Evolutionary conservation across 2,797 vertebrate genomes (phyloP).

Genomic region (Oryzias dopingdopingensis): DNA sequence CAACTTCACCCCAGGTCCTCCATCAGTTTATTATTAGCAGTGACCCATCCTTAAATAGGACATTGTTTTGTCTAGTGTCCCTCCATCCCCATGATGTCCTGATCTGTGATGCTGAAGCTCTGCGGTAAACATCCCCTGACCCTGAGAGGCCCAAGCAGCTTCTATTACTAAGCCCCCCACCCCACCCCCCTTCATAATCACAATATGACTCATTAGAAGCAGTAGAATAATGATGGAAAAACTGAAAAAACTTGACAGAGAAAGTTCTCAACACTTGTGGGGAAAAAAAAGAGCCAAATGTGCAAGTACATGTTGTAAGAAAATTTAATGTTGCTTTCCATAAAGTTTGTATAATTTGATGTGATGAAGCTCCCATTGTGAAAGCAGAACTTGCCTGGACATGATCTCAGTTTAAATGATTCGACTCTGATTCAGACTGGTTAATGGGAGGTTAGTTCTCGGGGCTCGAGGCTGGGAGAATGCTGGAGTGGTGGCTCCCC

Average conservation of each 20-base stretch:
- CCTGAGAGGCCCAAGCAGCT: slow-evolving; percentile 25
- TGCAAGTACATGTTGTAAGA: no score
- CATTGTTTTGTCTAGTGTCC: slow-evolving; percentile 70
- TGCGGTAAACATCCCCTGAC: slow-evolving; percentile 73
- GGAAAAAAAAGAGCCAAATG: no score
- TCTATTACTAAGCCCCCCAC: slow-evolving; percentile 27
- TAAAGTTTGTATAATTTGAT: no score
- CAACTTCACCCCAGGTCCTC: slow-evolving; percentile 10
- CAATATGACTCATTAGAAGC: no score
- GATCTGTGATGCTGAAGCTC: slow-evolving; percentile 48
- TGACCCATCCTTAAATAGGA: slow-evolving; percentile 67
- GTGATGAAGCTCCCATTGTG: slow-evolving; percentile 13
- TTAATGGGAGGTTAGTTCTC: slow-evolving; percentile 69
- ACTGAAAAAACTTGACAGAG: no score
- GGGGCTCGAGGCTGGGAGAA: slow-evolving; percentile 47
- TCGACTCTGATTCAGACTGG: slow-evolving; percentile 68
- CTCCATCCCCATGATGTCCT: slow-evolving; percentile 47
- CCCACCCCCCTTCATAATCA: slow-evolving; percentile 4
- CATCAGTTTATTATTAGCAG: slow-evolving; percentile 60
- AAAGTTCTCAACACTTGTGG: no score
- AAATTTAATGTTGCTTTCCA: no score
- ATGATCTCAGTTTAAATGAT: slow-evolving; percentile 49
- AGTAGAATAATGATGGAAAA: no score
- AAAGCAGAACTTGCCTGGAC: slow-evolving; percentile 41
- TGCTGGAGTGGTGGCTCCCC: slow-evolving; percentile 53